Evolutionary conservation across 92 coral and sea anemone species (phyloP).

Genomic region (Epizoanthus stellaris): DNA sequence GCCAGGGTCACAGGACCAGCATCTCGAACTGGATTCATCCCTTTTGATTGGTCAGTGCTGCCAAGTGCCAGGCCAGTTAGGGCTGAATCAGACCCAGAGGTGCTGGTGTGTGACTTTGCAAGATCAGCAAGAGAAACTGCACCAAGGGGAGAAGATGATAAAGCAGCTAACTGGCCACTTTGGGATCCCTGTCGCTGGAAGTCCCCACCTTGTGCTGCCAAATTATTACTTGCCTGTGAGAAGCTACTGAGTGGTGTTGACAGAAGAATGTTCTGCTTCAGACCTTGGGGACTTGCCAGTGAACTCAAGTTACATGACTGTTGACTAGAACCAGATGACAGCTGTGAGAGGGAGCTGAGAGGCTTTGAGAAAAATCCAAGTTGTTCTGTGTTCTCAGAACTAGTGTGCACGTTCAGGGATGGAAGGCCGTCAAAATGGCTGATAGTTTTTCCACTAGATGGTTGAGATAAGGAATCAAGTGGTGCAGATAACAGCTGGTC

Average conservation of each 20-base stretch:
- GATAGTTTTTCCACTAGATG: not conserved
- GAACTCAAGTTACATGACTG: not conserved
- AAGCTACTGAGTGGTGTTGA: conserved; percentile 37
- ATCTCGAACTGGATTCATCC: no score
- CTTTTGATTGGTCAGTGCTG: no score
- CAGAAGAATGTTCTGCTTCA: not conserved
- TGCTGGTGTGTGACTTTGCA: not conserved
- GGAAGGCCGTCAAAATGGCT: not conserved
- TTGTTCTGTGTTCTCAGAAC: not conserved
- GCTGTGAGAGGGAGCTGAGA: not conserved
- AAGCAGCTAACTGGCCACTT: not conserved
- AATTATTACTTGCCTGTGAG: not conserved
- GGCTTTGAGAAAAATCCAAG: not conserved
- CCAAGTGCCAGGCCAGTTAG: no score
- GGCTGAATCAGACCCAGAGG: not conserved
- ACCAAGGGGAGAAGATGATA: conserved; percentile 15
- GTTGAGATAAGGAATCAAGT: not conserved
- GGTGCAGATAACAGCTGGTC: conserved; percentile 13
- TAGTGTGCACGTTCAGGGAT: not conserved
- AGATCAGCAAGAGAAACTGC: conserved; percentile 40
- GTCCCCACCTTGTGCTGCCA: not conserved
- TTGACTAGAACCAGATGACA: not conserved
- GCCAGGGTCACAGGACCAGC: no score
- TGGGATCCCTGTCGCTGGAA: not conserved
- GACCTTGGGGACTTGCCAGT: not conserved